Evolutionary conservation across 2,113 vertebrate genomes (phyloP).

Genomic region (Melierax canorus): DNA sequence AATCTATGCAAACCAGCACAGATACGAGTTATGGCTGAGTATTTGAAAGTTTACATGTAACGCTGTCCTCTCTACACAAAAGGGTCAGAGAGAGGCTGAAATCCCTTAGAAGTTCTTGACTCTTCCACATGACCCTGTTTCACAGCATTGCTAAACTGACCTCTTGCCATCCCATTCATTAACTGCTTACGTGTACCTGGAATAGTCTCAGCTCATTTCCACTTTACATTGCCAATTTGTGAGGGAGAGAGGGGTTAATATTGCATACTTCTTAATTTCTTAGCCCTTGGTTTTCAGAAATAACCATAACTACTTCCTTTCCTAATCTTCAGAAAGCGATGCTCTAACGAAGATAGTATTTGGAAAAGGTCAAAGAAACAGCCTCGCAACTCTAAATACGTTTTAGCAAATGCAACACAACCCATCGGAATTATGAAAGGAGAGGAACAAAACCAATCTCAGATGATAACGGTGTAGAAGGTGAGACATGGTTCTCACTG

Average conservation of each 20-base stretch:
- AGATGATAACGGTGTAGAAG: not conserved
- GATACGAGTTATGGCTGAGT: not conserved
- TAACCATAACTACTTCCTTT: not conserved
- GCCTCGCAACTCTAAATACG: fast-evolving
- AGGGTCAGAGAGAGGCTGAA: not conserved
- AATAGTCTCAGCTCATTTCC: not conserved
- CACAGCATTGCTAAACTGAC: not conserved
- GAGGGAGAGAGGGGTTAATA: not conserved
- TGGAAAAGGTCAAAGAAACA: not conserved
- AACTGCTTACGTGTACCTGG: not conserved
- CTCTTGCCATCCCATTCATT: not conserved
- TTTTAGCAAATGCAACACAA: not conserved
- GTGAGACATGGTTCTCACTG: not conserved
- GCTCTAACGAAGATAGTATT: not conserved
- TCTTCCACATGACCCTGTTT: not conserved
- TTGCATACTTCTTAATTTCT: not conserved
- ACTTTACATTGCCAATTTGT: not conserved
- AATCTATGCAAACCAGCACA: not conserved
- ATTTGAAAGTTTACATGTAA: not conserved
- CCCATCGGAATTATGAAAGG: not conserved
- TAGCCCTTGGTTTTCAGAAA: not conserved
- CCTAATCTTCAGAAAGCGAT: not conserved
- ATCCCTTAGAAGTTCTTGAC: not conserved
- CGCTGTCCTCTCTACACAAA: not conserved
- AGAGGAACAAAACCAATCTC: not conserved